Base-by-base conservation (phyloP, 2,113 vertebrate species). In the Cercocebus atys region DNA sequence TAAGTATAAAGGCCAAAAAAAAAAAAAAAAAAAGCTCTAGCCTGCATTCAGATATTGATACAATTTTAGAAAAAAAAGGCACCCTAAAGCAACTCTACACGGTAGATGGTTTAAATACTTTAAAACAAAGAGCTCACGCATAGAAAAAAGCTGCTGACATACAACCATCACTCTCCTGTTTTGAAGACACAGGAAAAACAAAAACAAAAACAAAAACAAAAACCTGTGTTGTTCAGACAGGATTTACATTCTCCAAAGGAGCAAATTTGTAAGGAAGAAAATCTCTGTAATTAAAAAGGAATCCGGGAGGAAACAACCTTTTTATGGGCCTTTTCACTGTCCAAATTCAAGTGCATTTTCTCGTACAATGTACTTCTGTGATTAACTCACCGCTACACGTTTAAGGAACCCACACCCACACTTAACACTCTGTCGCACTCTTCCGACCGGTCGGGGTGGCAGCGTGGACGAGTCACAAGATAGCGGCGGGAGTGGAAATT, bases 401-500 rank as follows among this genome's bases (percentile, higher is more conserved):
- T 68, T 94, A 30, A 5, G 78, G 97, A 95, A n/a, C 97, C 97
- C 95, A 98, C 97, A 1, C 95, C 5, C 64, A 9, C 66, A 57
- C 76, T 94, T 75, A 35, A 81, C 98, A 50, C 96, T 93, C 98
- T 93, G 93, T 95, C 98, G 96, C 90, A 5, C 95, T 43, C 92
- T 16, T 70, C 90, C 66, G 47, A 81, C 85, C 38, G 5, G 90
- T 27, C 20, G 45, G 87, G 92, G 97, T 27, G 93, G 91, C 97
- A 50, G 92, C 78, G 96, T 93, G 95, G 94, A 97, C 66, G 78
- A 90, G 95, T 98, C 97, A 97, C 98, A 90, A 98, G 98, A 98
- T 84, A 96, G 97, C 96, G 92, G 97, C 94, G 96, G 93, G 73
- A 99, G 98, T 99, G 99, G 98, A 99, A 99, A 99, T 99, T 99